Evolutionary conservation across 2,797 vertebrate genomes (phyloP), one percentile per base, ranked within the genome.

Genomic region (Takifugu ocellatus): DNA sequence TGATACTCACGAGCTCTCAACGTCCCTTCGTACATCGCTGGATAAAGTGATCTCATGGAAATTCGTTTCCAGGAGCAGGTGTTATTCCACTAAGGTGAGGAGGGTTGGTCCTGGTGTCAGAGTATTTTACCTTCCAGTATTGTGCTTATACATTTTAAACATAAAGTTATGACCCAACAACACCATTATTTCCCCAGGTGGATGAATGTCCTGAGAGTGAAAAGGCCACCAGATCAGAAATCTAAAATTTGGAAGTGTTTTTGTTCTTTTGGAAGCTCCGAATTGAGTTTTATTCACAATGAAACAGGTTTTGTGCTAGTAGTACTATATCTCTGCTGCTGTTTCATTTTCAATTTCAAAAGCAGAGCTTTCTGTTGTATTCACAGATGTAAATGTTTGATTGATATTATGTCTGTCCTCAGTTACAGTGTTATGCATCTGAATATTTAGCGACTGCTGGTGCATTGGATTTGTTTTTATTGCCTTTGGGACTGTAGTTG

Each of bases 41-140:
- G 61, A 60, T 56, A 88, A 65, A 33, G 77, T 88, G 26, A 88
- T 78, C 33, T 72, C 74, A 56, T 82, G 75, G 63, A 90, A 88
- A 56, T 85, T 65, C 49, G 36, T 72, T 51, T 70, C 79, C 5
- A 83, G 47, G 46, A 2, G 17, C 49, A 70, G 1, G 15, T 92
- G 91, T 64, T 75, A 60, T 65, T 61, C 70, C 16, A 24, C 66
- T 58, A 68, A 68, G 74, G 89, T 88, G 49, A 74, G 57, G 45
- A 12, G 50, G 39, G 24, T 36, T 59, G 31, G 61, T 54, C 1
- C 31, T 48, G 26, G 45, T 15, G 56, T 9, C 44, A 51, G 29
- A 70, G 25, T 49, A 29, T 48, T 45, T 48, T 25, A 48, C 12
- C 42, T 43, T 15, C 44, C 16, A 43, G 17, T 21, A 26, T 7